Evolutionary conservation across 2,113 vertebrate genomes (phyloP), one percentile per base, ranked within the genome.

Genomic region (Apteryx owenii): DNA sequence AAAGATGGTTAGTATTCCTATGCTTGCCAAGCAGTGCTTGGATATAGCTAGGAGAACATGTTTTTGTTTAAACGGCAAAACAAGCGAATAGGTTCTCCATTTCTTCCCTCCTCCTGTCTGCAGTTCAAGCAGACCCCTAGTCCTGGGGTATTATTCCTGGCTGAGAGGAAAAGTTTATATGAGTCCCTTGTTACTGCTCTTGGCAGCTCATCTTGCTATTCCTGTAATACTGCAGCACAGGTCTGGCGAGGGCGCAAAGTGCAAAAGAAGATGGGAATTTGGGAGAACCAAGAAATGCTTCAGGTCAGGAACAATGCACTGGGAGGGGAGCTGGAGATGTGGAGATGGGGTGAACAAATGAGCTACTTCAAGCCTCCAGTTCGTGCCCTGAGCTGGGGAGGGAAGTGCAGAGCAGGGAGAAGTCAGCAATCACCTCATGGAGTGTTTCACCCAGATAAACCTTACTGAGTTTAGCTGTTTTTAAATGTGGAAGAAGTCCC

Each of bases 201-300:
- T 97, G 97, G 97, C 96, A 96, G 92, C 82, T 83, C 85, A 89
- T 95, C 93, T 91, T 56, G 75, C 72, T 94, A 5, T 91, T 96
- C 85, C 88, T 96, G 54, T 93, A 96, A 87, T 81, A 53, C 73
- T 92, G 70, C 82, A 96, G 93, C 51, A 36, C 62, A 91, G 77
- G 78, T 92, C 93, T 97, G 89, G 89, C 81, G 28, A 9, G 87
- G 66, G 82, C 93, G 89, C 64, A 91, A 79, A 93, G 56, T 0
- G 0, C 70, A 81, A n/a, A 53, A 88, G 65, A 75, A 69, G 84
- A 79, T 83, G 88, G 70, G 81, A 96, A 77, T 72, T n/a, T 50
- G 81, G 69, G 82, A 97, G 60, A 93, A 89, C 50, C 53, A 85
- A 93, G 73, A 94, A 95, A 84, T 84, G 72, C 51, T 76, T 78